Base-by-base conservation (phyloP, 1,140 invertebrate genomes). In the Amyelois transitella region DNA sequence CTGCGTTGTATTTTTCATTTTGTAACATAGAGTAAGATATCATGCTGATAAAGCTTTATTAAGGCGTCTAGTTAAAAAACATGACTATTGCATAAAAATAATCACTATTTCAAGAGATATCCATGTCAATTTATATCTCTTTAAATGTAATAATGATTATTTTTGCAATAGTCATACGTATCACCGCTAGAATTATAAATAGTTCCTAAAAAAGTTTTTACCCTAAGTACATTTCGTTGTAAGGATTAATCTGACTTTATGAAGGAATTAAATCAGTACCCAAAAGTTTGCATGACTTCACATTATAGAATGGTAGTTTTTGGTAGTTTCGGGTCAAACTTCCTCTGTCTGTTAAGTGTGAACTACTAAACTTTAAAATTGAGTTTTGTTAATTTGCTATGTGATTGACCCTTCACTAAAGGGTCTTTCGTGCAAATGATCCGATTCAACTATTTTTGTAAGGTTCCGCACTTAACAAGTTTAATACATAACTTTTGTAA, bases 211-310 rank as follows among this genome's bases (percentile, higher is more conserved):
- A 32, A 32, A n/a, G n/a, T n/a, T n/a, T n/a, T n/a, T n/a, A n/a
- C n/a, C n/a, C n/a, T n/a, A n/a, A n/a, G n/a, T n/a, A n/a, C n/a
- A n/a, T n/a, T n/a, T n/a, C n/a, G n/a, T n/a, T n/a, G n/a, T n/a
- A n/a, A n/a, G n/a, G n/a, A 38, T 38, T 69, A 65, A 69, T 64
- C 63, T 64, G 6, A 51, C 63, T 60, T 62, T 69, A 66, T 64
- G 51, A 57, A 19, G 62, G 69, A 72, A 64, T 68, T 68, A 38
- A 60, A 49, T 28, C n/a, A 38, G 43, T 18, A 19, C 53, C 43
- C n/a, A 18, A 53, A 53, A 43, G 43, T 53, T 53, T 17, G 50
- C 50, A 18, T 55, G 49, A 19, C 45, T 6, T 12, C 45, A 19
- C 45, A 48, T 48, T 12, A 12, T 18, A 19, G 2, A 14, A 38